A percentile compares a stretch with the other conserved stretches of the same genome.
phyloP scores from a whole-genome alignment of 2,888 invertebrate genomes.

The Sialis fuliginosa region DNA sequence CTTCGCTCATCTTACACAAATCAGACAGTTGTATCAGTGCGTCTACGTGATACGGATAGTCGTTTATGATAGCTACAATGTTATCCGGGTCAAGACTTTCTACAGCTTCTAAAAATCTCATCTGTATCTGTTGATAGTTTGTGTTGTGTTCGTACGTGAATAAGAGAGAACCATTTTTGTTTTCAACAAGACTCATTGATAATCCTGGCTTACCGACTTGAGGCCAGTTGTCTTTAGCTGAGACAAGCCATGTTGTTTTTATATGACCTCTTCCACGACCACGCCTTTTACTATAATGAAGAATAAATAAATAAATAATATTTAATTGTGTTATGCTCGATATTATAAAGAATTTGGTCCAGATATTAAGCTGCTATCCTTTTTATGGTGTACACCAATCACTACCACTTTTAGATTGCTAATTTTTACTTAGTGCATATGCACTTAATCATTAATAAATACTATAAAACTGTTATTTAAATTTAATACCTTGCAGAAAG shows the following conservation, averaged over 20 bases:
- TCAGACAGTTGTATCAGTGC: constrained; percentile 65
- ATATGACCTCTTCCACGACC: constrained; percentile 33
- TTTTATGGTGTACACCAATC: no score
- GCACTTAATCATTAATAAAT: no score
- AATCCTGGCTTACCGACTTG: constrained; percentile 50
- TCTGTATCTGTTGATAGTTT: constrained; percentile 55
- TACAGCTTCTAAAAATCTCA: constrained; percentile 57
- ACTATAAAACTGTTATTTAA: no score
- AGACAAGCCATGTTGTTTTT: constrained; percentile 47
- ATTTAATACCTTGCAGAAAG: no score
- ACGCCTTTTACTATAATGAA: constrained; percentile 31
- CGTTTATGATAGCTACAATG: constrained; percentile 53
- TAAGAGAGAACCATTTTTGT: constrained; percentile 32
- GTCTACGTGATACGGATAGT: constrained; percentile 66
- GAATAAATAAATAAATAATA: constrained; percentile 6
- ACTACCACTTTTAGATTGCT: no score
- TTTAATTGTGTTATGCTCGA: no score
- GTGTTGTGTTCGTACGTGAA: constrained; percentile 60
- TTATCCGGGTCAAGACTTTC: constrained; percentile 64
- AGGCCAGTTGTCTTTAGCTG: constrained; percentile 55
- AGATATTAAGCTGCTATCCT: no score
- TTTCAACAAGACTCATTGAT: constrained; percentile 47
- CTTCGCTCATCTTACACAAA: constrained; percentile 60
- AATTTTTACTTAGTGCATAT: no score
- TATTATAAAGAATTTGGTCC: no score